phyloP scores from a whole-genome alignment of 2,888 invertebrate species.

The Melanophora roralis region DNA sequence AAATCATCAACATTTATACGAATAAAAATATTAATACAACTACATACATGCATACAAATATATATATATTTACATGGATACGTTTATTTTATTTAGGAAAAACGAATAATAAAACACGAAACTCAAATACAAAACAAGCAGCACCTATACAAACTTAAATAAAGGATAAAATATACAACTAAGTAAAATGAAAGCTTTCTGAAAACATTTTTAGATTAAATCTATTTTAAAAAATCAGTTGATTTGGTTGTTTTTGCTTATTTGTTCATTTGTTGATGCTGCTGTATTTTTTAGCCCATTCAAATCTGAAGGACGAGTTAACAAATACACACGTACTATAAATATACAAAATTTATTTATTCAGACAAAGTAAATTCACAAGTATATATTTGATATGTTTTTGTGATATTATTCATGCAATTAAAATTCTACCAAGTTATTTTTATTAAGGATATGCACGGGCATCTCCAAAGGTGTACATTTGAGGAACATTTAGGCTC shows the following conservation, averaged over 20 bases:
- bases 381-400: too few species aligned
- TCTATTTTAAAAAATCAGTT: constrained; percentile 45
- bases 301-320: constrained; percentile 57
- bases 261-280: not conserved
- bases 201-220: constrained; percentile 60
- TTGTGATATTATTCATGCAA: too few species aligned
- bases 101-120: not conserved
- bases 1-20: constrained; percentile 39
- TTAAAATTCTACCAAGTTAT: too few species aligned
- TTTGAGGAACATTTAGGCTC: too few species aligned
- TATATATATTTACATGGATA: not conserved
- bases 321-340: constrained; percentile 28
- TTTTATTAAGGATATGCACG: too few species aligned
- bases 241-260: constrained; percentile 47
- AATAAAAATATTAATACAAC: not conserved
- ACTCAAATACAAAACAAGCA: not conserved
- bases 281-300: too few species aligned
- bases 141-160: constrained; percentile 2
- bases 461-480: too few species aligned
- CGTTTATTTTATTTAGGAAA: not conserved
- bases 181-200: constrained; percentile 25
- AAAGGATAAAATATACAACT: constrained; percentile 42
- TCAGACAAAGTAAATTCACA: too few species aligned
- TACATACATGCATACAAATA: too few species aligned
- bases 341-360: not conserved